Evolutionary conservation across 2,888 invertebrate genomes (phyloP).

Genomic region (Zaprionus bogoriensis): DNA sequence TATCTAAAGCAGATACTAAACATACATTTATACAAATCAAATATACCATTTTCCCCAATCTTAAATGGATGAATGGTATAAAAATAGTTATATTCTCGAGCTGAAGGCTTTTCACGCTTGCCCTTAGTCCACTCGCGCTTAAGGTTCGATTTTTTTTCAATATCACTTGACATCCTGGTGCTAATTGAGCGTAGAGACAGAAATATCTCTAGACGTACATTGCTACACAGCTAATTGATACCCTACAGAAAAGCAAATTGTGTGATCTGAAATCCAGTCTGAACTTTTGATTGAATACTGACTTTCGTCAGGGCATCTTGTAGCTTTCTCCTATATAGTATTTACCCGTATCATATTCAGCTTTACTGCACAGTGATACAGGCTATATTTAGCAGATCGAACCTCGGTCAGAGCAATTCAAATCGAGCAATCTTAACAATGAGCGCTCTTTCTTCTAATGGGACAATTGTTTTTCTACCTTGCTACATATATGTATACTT

Average conservation of each 20-base stretch:
- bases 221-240: neutral
- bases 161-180: conserved; percentile 34
- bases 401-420: neutral
- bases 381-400: neutral
- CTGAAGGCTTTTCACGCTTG: neutral
- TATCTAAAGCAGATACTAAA: too few species aligned
- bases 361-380: neutral
- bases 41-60: too few species aligned
- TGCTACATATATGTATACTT: neutral
- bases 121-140: neutral
- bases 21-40: too few species aligned
- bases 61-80: too few species aligned
- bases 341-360: neutral
- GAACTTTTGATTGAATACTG: neutral
- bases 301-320: neutral
- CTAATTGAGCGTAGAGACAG: conserved; percentile 24
- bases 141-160: conserved; percentile 19
- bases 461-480: neutral
- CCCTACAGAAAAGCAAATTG: too few species aligned
- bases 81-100: neutral
- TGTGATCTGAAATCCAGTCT: too few species aligned
- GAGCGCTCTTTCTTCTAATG: neutral
- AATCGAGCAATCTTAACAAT: neutral
- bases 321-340: neutral
- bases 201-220: neutral